Evolutionary conservation across 1,140 invertebrate species (phyloP).

Genomic region (Eupristina koningsbergeri): DNA sequence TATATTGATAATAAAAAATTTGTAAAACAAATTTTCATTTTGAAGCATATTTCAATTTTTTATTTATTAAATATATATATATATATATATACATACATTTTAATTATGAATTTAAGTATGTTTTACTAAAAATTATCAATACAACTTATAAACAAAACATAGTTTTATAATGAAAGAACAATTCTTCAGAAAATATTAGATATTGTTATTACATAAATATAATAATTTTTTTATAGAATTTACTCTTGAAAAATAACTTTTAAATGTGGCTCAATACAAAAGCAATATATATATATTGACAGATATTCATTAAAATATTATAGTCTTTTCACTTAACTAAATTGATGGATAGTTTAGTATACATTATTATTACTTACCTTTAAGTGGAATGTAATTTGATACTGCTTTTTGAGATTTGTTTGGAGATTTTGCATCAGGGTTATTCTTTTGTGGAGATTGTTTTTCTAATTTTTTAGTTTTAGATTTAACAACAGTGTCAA

Average conservation of each 20-base stretch:
- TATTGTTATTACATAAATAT: background rate
- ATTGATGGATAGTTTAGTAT: too few species aligned
- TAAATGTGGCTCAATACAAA: too few species aligned
- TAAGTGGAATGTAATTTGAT: conserved; percentile 20
- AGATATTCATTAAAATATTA: too few species aligned
- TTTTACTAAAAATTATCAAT: background rate
- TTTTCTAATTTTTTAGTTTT: conserved; percentile 30
- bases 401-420: conserved; percentile 32
- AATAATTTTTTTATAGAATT: background rate
- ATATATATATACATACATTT: too few species aligned
- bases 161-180: background rate
- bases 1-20: too few species aligned
- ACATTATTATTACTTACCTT: conserved; percentile 29
- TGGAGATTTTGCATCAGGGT: background rate
- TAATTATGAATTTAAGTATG: background rate
- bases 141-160: background rate
- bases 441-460: background rate
- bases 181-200: background rate
- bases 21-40: too few species aligned
- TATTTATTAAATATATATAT: too few species aligned
- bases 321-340: too few species aligned
- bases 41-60: too few species aligned
- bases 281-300: too few species aligned
- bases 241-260: background rate
- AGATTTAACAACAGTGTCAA: background rate